Percentiles rank a stretch among this genome's conserved stretches.
Evolutionary conservation across 2,888 invertebrate genomes (phyloP).

Genomic region (Criorhina ranunculi): DNA sequence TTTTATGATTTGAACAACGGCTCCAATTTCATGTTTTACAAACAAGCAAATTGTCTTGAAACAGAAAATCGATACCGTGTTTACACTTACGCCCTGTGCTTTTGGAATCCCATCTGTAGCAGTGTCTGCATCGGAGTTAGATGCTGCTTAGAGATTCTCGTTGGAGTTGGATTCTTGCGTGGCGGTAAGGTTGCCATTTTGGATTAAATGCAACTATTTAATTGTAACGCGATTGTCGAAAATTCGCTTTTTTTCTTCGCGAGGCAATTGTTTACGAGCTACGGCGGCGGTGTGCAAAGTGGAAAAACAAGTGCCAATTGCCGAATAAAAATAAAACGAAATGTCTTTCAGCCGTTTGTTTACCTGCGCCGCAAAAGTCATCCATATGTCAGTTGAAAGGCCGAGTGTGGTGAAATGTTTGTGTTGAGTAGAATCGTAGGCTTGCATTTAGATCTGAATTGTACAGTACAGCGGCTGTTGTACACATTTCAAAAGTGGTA

Average conservation of each 20-base stretch:
- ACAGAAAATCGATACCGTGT: constrained; percentile 70
- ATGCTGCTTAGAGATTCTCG: constrained; percentile 90
- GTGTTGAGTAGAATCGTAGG: neutral
- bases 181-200: constrained; percentile 91
- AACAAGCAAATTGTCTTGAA: constrained; percentile 28
- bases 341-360: constrained; percentile 63
- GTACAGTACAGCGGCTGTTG: constrained; percentile 33
- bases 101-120: constrained; percentile 95
- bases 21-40: constrained; percentile 5
- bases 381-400: constrained; percentile 39
- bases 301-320: constrained; percentile 71
- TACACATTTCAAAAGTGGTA: no score
- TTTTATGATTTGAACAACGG: neutral
- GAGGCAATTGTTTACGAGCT: constrained; percentile 55
- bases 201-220: constrained; percentile 2
- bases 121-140: constrained; percentile 92
- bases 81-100: constrained; percentile 92
- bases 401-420: constrained; percentile 1
- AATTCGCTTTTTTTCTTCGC: neutral
- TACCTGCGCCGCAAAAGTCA: constrained; percentile 73
- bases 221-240: constrained; percentile 2
- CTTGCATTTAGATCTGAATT: constrained; percentile 1
- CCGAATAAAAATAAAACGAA: constrained; percentile 61
- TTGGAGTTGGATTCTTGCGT: constrained; percentile 90
- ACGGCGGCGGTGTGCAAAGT: constrained; percentile 60